Base-by-base conservation (phyloP, 2,888 invertebrate genomes). In the Eupithecia vulgata region DNA sequence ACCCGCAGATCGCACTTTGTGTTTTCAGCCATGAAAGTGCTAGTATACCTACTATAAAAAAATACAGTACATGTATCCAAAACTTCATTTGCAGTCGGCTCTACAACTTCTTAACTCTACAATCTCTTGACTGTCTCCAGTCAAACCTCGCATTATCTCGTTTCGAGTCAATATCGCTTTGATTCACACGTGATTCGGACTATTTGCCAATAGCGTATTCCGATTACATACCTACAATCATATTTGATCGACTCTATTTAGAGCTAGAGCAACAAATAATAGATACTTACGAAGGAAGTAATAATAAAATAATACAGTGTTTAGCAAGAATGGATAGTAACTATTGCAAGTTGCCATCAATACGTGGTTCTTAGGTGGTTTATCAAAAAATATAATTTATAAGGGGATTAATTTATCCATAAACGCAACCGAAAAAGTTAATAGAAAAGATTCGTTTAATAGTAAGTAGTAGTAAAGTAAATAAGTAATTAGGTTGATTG, bases 81-180 rank as follows among this genome's bases (percentile, higher is more conserved):
- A 45, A 68, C 3, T 40, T 30, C 42, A 59, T 48, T 21, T 21
- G 37, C 42, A 67, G 73, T 61, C 75, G 5, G 17, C n/a, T 78
- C 76, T 79, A 76, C 5, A 5, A 13, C 0, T 71, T 70, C 12
- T 0, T 21, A 40, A 12, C 70, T 78, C 79, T 76, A 69, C n/a
- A 62, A 68, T n/a, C n/a, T n/a, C n/a, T n/a, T n/a, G 65, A 68
- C 62, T 72, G n/a, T n/a, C n/a, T n/a, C n/a, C 66, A 73, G 66
- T 73, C 71, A 67, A 74, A 71, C 74, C 67, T 73, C 74, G 64
- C 62, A 75, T 72, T 68, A 76, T 72, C 78, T 77, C 73, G 77
- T 76, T 77, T 77, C 73, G 57, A 73, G 73, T 76, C 77, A 76
- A 79, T 75, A 77, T 75, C 73, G 70, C 76, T 74, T 73, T 64